Conservation (phyloP, 2,888 invertebrate species). For the Acholoe squamosa region DNA sequence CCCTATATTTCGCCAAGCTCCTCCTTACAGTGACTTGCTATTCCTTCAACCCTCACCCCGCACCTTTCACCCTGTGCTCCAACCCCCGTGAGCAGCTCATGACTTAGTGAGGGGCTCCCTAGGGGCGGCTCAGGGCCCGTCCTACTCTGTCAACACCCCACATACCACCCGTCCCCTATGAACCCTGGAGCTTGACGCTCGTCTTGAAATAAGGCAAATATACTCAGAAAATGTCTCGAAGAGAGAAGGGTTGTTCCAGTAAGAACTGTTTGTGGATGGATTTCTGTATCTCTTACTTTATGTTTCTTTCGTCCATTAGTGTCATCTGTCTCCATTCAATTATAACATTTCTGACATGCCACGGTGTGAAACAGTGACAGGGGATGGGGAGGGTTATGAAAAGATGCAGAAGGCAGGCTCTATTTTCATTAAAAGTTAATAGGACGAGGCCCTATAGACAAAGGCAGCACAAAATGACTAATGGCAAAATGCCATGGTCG, state of each 20-base stretch:
- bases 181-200: neutral
- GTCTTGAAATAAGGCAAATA: neutral
- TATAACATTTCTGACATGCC: no score
- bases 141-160: constrained; percentile 32
- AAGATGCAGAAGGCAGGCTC: neutral
- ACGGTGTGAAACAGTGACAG: no score
- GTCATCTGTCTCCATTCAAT: no score
- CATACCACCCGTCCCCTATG: neutral
- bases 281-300: no score
- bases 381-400: no score
- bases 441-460: constrained; percentile 21
- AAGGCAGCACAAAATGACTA: neutral
- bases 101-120: constrained; percentile 27
- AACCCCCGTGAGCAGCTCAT: neutral
- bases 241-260: no score
- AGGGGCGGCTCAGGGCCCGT: neutral
- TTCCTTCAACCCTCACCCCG: neutral
- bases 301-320: no score
- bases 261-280: no score
- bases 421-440: constrained; percentile 27
- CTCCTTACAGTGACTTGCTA: neutral
- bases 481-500: constrained; percentile 22
- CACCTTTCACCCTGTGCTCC: neutral
- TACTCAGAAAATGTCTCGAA: neutral
- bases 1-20: no score